Evolutionary conservation across 2,113 vertebrate species (phyloP).

Genomic region (Panthera uncia): DNA sequence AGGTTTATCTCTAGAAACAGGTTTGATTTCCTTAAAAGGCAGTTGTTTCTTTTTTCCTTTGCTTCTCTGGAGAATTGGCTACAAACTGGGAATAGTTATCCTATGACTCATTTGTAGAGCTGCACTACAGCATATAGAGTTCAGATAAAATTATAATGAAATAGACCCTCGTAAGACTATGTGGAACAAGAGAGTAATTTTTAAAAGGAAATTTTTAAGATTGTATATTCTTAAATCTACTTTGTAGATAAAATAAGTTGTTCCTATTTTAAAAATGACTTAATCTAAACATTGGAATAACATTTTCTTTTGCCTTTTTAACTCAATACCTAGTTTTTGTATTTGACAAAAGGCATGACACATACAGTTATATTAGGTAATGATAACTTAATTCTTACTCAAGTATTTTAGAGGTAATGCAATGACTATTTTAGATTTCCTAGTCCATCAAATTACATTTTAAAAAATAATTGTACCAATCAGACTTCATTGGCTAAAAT

Average conservation of each 20-base stretch:
- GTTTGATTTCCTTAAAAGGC: constrained; percentile 94
- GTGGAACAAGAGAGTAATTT: constrained; percentile 24
- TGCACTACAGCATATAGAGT: constrained; percentile 73
- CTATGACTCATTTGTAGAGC: constrained; percentile 87
- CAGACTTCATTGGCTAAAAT: not conserved
- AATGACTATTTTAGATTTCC: not conserved
- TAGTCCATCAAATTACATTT: not conserved
- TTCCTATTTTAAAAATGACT: not conserved
- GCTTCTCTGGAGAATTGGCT: constrained; percentile 91
- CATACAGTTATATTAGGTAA: not conserved
- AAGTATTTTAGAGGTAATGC: not conserved
- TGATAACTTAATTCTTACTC: not conserved
- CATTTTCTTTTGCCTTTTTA: not conserved
- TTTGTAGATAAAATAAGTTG: not conserved
- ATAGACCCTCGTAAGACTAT: constrained; percentile 63
- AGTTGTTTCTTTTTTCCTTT: constrained; percentile 87
- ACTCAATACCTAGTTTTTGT: not conserved
- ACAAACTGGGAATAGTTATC: constrained; percentile 88
- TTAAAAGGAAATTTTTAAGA: constrained; percentile 64
- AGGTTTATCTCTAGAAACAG: constrained; percentile 85
- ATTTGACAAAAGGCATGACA: not conserved
- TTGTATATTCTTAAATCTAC: not conserved
- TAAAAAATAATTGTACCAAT: not conserved
- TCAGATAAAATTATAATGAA: constrained; percentile 80
- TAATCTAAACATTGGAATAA: not conserved